Percentiles rank a stretch among this genome's conserved stretches.
These are phyloP conservation scores for Synergus japonicus DNA, from an alignment of 2,888 invertebrate genomes.

Conservation along the genomic window DNA sequence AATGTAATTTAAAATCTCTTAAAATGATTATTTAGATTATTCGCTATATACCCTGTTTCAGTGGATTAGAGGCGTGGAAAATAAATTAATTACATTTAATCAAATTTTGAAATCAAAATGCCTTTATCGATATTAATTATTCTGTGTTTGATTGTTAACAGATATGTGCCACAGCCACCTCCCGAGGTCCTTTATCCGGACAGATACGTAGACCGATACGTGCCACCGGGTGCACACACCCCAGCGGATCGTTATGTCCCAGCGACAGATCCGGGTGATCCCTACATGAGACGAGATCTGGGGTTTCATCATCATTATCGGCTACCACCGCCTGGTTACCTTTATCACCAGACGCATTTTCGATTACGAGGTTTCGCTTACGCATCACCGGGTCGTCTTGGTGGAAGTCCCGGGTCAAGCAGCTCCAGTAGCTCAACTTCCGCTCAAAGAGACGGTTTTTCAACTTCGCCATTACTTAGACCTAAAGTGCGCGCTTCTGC, in stretches of 20 bases:
- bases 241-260: slow-evolving; percentile 87
- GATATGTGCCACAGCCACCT: slow-evolving; percentile 81
- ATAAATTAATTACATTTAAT: too few species aligned
- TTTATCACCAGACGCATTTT: slow-evolving; percentile 75
- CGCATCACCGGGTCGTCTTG: slow-evolving; percentile 72
- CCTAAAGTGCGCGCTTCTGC: slow-evolving; percentile 75
- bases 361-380: slow-evolving; percentile 74
- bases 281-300: slow-evolving; percentile 81
- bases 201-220: slow-evolving; percentile 79
- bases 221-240: slow-evolving; percentile 85
- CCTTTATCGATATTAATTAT: background rate
- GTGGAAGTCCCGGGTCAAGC: slow-evolving; percentile 78
- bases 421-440: slow-evolving; percentile 79
- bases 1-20: too few species aligned
- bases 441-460: slow-evolving; percentile 75
- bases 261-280: slow-evolving; percentile 77
- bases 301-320: slow-evolving; percentile 81
- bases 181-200: slow-evolving; percentile 75
- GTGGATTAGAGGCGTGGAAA: too few species aligned
- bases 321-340: slow-evolving; percentile 78
- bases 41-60: too few species aligned
- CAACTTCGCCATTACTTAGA: slow-evolving; percentile 76
- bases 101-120: background rate
- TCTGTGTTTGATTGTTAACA: slow-evolving; percentile 39
- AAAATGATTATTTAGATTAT: too few species aligned